Conservation (phyloP, 2,113 vertebrate genomes). For the Myotis lucifugus region DNA sequence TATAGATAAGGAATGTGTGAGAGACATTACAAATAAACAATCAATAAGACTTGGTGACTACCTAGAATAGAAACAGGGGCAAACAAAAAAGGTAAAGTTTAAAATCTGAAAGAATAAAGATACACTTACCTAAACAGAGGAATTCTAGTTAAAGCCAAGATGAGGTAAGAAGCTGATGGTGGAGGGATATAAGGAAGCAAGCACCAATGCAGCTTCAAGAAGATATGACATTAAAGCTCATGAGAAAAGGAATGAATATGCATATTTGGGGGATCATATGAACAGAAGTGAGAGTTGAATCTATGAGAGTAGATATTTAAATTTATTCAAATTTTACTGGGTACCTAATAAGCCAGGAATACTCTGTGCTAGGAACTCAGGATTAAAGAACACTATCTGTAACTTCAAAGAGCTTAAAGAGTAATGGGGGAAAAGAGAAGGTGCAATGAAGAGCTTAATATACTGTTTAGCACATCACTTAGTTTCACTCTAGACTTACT, state of each 20-base stretch:
- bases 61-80: neutral
- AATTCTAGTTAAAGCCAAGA: neutral
- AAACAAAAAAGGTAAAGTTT: neutral
- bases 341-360: neutral
- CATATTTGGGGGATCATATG: neutral
- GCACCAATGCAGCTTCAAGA: neutral
- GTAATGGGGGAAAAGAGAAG: neutral
- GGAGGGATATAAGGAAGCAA: neutral
- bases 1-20: neutral
- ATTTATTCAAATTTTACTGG: neutral
- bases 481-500: neutral
- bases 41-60: neutral
- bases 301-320: neutral
- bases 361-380: neutral
- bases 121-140: neutral
- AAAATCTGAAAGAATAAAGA: conserved; percentile 4
- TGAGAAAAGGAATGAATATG: neutral
- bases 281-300: neutral
- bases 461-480: neutral
- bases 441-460: neutral
- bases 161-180: neutral
- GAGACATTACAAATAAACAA: neutral
- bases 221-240: neutral
- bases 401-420: neutral
- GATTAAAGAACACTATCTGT: neutral